Conservation (phyloP, 2,888 invertebrate species). For the Noctua fimbriata region DNA sequence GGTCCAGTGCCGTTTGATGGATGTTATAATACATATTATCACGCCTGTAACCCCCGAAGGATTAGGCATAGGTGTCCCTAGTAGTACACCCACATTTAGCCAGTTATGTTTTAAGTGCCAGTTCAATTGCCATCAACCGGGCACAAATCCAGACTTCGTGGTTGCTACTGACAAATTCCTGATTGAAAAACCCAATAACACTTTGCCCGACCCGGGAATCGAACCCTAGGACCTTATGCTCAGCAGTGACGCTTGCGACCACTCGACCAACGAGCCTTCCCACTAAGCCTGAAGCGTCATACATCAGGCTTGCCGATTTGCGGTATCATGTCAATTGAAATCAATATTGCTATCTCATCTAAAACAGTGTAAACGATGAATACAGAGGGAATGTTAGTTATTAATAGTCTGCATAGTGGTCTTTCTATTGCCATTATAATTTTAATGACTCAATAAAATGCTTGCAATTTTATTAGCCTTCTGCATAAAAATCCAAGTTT, state of each 20-base stretch:
- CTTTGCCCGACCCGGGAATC: neutral
- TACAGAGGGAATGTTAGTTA: neutral
- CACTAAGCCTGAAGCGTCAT: too few relatives aligned
- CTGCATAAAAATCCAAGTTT: constrained; percentile 1
- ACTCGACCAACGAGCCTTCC: neutral
- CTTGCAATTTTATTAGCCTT: constrained; percentile 14
- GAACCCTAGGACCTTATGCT: neutral
- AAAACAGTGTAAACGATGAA: neutral
- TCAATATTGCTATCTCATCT: too few relatives aligned
- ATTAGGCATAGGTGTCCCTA: neutral
- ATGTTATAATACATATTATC: neutral
- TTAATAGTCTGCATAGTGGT: too few relatives aligned
- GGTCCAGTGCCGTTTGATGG: neutral
- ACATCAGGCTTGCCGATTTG: too few relatives aligned
- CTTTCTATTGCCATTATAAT: neutral
- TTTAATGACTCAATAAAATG: constrained; percentile 18
- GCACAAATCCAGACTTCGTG: neutral
- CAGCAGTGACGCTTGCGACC: neutral
- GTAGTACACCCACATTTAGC: neutral
- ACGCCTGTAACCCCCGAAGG: neutral
- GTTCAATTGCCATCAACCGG: neutral
- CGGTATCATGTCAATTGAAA: too few relatives aligned
- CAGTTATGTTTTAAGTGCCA: neutral
- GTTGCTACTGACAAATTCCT: neutral
- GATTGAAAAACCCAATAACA: neutral